phyloP scores from a whole-genome alignment of 2,113 vertebrate genomes.

The Ciconia stormi region DNA sequence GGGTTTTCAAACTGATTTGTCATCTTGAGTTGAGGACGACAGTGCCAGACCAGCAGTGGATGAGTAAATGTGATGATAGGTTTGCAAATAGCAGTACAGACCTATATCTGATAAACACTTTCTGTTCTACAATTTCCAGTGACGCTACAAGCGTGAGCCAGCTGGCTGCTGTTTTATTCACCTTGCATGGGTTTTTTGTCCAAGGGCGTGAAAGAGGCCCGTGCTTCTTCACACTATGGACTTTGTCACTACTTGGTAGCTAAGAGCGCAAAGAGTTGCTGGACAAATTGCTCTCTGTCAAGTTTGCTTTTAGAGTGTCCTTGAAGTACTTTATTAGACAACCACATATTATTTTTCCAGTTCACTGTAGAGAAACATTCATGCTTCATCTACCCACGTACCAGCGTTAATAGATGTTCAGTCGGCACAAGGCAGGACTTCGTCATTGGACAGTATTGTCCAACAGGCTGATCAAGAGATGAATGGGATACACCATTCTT shows the following conservation, averaged over 20 bases:
- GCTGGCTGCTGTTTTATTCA: not conserved
- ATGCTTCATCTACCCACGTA: not conserved
- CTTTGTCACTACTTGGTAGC: not conserved
- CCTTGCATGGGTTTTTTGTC: not conserved
- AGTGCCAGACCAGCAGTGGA: not conserved
- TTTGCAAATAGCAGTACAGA: not conserved
- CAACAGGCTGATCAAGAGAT: not conserved
- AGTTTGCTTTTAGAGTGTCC: not conserved
- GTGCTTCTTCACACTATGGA: not conserved
- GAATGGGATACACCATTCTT: not conserved
- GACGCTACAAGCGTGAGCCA: not conserved
- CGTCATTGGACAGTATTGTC: not conserved
- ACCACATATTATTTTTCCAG: not conserved
- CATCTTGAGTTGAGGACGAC: not conserved
- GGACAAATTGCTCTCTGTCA: not conserved
- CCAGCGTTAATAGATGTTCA: not conserved
- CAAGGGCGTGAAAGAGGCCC: not conserved
- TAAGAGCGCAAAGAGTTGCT: not conserved
- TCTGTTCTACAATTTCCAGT: not conserved
- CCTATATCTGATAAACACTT: not conserved
- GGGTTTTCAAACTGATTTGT: not conserved
- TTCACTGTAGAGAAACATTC: not conserved
- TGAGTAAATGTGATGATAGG: not conserved
- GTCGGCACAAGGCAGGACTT: not conserved
- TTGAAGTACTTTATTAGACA: not conserved